phyloP scores from a whole-genome alignment of 2,888 invertebrate genomes.

The Bugula neritina region DNA sequence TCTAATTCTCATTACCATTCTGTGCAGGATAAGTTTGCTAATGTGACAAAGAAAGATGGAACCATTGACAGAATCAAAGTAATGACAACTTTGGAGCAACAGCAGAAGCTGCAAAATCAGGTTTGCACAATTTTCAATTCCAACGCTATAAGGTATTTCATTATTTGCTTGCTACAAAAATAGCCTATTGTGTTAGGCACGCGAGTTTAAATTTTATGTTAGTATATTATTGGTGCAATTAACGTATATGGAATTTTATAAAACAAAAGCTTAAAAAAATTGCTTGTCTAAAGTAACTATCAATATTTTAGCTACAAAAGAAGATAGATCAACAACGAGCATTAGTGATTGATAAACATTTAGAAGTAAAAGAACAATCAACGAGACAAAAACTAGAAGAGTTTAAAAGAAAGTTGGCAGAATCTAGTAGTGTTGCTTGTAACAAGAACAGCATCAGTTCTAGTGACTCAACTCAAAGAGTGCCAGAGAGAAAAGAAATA shows the following conservation, averaged over 20 bases:
- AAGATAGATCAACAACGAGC: conserved; percentile 38
- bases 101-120: conserved; percentile 41
- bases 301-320: conserved; percentile 35
- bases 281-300: too few species aligned
- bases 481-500: not conserved
- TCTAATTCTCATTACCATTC: not conserved
- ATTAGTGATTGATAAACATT: conserved; percentile 36
- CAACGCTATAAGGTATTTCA: not conserved
- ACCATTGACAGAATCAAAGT: conserved; percentile 43
- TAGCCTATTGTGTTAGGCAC: too few species aligned
- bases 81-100: conserved; percentile 39
- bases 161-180: too few species aligned
- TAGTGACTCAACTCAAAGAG: not conserved
- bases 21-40: conserved; percentile 38
- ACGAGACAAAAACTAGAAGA: conserved; percentile 44
- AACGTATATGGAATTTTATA: too few species aligned
- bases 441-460: not conserved
- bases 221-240: too few species aligned
- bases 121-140: conserved; percentile 30
- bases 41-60: conserved; percentile 40
- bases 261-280: too few species aligned
- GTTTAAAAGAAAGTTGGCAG: conserved; percentile 38
- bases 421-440: not conserved
- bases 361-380: conserved; percentile 42
- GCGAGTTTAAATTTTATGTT: too few species aligned